phyloP scores from a whole-genome alignment of 2,797 vertebrate species.

The Lithobates sylvaticus region DNA sequence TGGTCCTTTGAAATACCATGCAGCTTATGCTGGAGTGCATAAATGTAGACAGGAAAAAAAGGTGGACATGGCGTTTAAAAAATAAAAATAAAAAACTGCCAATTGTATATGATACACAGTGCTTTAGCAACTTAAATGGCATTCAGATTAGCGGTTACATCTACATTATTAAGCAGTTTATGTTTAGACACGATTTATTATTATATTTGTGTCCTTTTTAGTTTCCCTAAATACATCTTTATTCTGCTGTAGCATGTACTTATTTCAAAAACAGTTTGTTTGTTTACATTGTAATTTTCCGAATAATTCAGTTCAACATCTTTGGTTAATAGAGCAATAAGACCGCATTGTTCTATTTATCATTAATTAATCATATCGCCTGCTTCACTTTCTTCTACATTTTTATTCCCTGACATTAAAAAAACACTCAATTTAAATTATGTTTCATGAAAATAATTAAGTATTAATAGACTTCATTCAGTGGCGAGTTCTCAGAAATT shows the following conservation, averaged over 20 bases:
- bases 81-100: too few relatives aligned
- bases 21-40: too few relatives aligned
- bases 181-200: too few relatives aligned
- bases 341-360: slow-evolving; percentile 22
- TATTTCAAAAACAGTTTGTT: slow-evolving; percentile 12
- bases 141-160: too few relatives aligned
- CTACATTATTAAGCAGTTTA: too few relatives aligned
- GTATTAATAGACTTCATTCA: slow-evolving; percentile 85
- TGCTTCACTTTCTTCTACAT: slow-evolving; percentile 16
- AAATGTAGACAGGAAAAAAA: too few relatives aligned
- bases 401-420: slow-evolving; percentile 48
- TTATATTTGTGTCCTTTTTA: background rate
- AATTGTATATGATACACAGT: too few relatives aligned
- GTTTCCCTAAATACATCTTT: background rate
- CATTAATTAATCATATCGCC: slow-evolving; percentile 55
- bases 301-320: slow-evolving; percentile 30
- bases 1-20: too few relatives aligned
- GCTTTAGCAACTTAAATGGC: too few relatives aligned
- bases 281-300: slow-evolving; percentile 34
- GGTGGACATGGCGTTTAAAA: too few relatives aligned
- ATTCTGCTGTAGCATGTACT: background rate
- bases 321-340: slow-evolving; percentile 31
- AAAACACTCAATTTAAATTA: slow-evolving; percentile 84
- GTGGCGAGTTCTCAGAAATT: slow-evolving; percentile 83
- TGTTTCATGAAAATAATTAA: slow-evolving; percentile 88